Evolutionary conservation across 2,113 vertebrate species (phyloP).

Genomic region (Syrmaticus mikado): DNA sequence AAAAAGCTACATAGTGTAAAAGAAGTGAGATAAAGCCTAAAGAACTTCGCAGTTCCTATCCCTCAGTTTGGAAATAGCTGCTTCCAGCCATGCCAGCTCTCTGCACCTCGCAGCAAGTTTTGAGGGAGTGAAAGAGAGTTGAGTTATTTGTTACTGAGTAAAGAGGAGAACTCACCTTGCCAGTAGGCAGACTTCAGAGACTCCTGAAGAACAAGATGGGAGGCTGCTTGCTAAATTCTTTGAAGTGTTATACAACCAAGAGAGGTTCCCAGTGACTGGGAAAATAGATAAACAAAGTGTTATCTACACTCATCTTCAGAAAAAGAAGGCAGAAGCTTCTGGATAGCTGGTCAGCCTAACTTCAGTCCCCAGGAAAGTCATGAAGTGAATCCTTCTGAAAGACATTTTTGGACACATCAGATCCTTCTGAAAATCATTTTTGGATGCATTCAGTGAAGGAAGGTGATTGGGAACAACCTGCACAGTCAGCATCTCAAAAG

Average conservation of each 20-base stretch:
- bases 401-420: background rate
- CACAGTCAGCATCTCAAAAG: background rate
- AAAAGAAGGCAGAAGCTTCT: background rate
- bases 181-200: accelerated
- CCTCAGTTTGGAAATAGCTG: background rate
- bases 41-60: background rate
- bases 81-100: background rate
- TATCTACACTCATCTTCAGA: accelerated
- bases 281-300: background rate
- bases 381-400: background rate
- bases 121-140: background rate
- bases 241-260: background rate
- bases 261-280: background rate
- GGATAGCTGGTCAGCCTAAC: background rate
- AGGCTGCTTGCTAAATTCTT: background rate
- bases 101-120: background rate
- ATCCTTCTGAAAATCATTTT: background rate
- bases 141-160: background rate
- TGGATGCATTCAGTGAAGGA: background rate
- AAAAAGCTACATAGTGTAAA: accelerated
- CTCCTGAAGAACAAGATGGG: background rate
- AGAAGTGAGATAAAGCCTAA: background rate
- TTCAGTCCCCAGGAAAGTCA: background rate
- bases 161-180: background rate
- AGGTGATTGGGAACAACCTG: background rate